A percentile compares a stretch with the other conserved stretches of the same genome.
phyloP scores from a whole-genome alignment of 2,797 vertebrate genomes.

The Leptatherina wallacei region DNA sequence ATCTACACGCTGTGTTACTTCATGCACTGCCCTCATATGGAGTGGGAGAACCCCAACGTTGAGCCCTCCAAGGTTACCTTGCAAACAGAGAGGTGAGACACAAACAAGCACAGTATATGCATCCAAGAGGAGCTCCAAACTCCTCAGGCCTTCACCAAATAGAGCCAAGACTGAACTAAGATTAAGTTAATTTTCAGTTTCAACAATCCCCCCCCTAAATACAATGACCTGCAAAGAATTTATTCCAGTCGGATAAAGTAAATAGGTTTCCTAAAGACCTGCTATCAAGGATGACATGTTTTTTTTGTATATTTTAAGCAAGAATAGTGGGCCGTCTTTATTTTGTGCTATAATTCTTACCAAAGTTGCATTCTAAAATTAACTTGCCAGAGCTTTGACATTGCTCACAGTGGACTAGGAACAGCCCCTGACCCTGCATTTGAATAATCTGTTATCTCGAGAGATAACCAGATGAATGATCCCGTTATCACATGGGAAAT shows the following conservation, averaged over 20 bases:
- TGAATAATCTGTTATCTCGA: no score
- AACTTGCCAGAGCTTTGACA: neutral
- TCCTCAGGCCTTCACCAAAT: neutral
- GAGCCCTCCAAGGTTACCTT: slow-evolving; percentile 94
- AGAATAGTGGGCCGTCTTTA: no score
- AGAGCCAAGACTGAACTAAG: neutral
- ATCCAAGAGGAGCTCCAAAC: neutral
- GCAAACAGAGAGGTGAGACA: slow-evolving; percentile 92
- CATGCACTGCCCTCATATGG: slow-evolving; percentile 98
- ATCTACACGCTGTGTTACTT: slow-evolving; percentile 98
- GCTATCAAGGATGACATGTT: no score
- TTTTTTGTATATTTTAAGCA: no score
- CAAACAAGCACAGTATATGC: neutral
- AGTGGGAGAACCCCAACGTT: slow-evolving; percentile 96
- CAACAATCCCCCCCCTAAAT: neutral
- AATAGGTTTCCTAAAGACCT: no score
- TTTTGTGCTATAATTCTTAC: neutral
- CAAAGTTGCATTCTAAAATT: neutral
- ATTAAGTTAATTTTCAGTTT: neutral
- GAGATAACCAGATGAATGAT: no score
- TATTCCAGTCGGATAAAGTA: no score
- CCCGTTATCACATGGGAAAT: no score
- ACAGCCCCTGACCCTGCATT: no score
- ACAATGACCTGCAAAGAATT: no score
- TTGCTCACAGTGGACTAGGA: neutral